Evolutionary conservation across 2,888 invertebrate species (phyloP), one percentile per base, ranked within the genome.

Genomic region (Drepana falcataria): DNA sequence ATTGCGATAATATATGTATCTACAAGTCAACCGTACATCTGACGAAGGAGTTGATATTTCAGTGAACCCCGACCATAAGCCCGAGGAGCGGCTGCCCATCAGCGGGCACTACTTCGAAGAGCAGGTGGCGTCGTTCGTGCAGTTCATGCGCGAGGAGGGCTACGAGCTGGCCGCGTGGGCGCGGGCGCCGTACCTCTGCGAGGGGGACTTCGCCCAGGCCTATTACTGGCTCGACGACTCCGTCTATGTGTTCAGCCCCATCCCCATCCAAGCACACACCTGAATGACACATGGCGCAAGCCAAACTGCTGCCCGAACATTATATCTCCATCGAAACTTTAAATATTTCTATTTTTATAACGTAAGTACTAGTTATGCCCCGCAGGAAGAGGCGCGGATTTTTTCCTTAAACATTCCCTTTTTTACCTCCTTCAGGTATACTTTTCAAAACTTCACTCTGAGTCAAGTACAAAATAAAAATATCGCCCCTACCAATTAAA

Each of bases 151-250:
- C 35, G 88, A 95, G 35, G 91, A 92, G 0, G 97, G 97, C 2
- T 96, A 97, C 81, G 92, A 93, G 55, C 92, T 99, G 48, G 92
- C 95, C 51, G 92, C 94, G 3, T 99, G 98, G 97, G 94, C 97
- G 7, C 94, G 97, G 70, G 94, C 98, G 48, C 99, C 99, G 0
- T 99, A 99, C 81, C 92, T 99, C 47, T 99, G 99, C 85, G 99
- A 99, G 86, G 99, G 99, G 0, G 99, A 99, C 84, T 92, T 98
- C 64, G 93, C 95, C 51, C 97, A 96, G 82, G 95, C 96, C 0
- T 97, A 95, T 87, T 98, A 98, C 86, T 97, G 97, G 94, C 92
- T 98, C 52, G 95, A 96, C 69, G 98, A 98, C 87, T 95, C 95
- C 35, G 92, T 98, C n/a, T 97, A 98, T 78, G 93, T 98, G 48